Evolutionary conservation across 2,113 vertebrate species (phyloP).

Genomic region (Spilogale gracilis): DNA sequence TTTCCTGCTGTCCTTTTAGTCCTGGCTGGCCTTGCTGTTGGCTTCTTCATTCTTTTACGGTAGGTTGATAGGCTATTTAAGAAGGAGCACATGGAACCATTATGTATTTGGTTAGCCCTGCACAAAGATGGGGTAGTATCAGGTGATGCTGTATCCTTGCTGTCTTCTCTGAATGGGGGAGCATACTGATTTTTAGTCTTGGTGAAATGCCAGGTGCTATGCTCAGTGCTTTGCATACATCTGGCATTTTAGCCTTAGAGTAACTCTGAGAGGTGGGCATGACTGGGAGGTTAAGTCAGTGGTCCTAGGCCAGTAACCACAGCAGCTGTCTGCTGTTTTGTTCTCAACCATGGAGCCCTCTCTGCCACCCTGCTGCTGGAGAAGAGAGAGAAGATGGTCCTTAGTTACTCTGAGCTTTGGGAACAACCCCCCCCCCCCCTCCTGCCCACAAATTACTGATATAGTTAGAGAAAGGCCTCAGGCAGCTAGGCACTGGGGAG

Average conservation of each 20-base stretch:
- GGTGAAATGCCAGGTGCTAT: not conserved
- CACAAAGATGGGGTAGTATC: accelerated
- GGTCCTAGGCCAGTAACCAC: not conserved
- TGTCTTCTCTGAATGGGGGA: not conserved
- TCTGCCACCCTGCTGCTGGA: not conserved
- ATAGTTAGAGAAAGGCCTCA: not conserved
- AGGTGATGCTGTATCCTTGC: not conserved
- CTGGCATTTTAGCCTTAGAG: not conserved
- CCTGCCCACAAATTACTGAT: not conserved
- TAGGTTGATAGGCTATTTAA: slow-evolving; percentile 61
- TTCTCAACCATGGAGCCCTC: not conserved
- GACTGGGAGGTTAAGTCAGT: not conserved
- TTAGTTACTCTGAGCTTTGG: not conserved
- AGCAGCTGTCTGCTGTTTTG: not conserved
- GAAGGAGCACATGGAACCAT: not conserved
- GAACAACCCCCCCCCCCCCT: not conserved
- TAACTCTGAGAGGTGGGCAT: not conserved
- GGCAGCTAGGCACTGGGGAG: not conserved
- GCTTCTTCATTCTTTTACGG: slow-evolving; percentile 86
- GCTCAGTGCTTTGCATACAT: not conserved
- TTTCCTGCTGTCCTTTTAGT: slow-evolving; percentile 88
- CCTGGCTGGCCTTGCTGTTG: slow-evolving; percentile 76
- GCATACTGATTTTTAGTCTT: not conserved
- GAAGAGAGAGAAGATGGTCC: not conserved
- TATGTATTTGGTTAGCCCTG: accelerated